Conservation (phyloP, 2,797 vertebrate species). For the Valencia hispanica region DNA sequence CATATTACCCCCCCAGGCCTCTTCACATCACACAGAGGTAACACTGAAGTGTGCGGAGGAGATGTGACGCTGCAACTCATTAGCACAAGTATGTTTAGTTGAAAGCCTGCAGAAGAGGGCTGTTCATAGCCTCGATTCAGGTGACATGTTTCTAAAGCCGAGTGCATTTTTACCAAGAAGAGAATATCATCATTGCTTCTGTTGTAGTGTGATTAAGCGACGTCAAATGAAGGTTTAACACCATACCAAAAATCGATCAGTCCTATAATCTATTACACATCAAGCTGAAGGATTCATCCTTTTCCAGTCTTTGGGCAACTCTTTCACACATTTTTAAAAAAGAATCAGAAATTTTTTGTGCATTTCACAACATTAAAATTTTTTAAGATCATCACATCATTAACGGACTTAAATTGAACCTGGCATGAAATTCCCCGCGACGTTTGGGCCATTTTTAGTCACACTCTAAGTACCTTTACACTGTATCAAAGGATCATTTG, state of each 20-base stretch:
- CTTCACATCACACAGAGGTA: conserved; percentile 45
- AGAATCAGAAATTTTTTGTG: too few species aligned
- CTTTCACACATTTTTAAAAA: too few species aligned
- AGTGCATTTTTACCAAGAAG: conserved; percentile 54
- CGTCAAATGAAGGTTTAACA: background rate
- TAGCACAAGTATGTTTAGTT: conserved; percentile 54
- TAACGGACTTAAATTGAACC: too few species aligned
- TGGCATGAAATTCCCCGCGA: too few species aligned
- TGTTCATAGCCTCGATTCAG: conserved; percentile 40
- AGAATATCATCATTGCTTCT: background rate
- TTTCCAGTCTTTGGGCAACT: background rate
- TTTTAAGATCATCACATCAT: too few species aligned
- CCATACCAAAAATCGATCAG: too few species aligned
- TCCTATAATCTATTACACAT: background rate
- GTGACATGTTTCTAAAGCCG: conserved; percentile 24
- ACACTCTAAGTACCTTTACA: too few species aligned
- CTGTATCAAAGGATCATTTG: too few species aligned
- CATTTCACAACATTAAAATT: too few species aligned
- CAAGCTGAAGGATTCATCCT: background rate
- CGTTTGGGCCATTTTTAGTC: too few species aligned
- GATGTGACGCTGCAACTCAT: conserved; percentile 39
- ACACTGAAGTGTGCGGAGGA: conserved; percentile 43
- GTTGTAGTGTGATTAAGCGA: background rate
- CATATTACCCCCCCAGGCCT: conserved; percentile 14
- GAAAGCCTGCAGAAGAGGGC: conserved; percentile 25